phyloP scores from a whole-genome alignment of 2,797 vertebrate species.

The Acropternis orthonyx region DNA sequence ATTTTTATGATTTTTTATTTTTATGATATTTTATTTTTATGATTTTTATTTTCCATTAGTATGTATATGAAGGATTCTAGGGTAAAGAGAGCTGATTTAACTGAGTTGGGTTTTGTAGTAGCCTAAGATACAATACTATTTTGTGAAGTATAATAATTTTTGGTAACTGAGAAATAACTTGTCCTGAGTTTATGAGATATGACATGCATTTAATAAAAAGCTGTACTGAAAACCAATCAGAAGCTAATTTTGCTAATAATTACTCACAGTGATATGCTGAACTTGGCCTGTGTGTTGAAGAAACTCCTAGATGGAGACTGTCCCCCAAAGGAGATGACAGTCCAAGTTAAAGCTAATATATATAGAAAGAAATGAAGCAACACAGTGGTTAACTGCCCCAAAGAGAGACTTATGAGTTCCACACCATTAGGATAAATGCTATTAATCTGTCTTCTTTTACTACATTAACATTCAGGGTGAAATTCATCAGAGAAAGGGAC shows the following conservation, averaged over 20 bases:
- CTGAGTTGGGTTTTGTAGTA: not conserved
- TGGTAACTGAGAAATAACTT: not conserved
- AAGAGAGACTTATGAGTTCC: not conserved
- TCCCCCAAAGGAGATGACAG: not conserved
- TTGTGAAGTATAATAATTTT: not conserved
- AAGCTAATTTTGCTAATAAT: not conserved
- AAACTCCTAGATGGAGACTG: not conserved
- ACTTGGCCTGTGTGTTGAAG: not conserved
- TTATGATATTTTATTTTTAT: not conserved
- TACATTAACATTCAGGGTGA: not conserved
- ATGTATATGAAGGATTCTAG: not conserved
- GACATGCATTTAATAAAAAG: not conserved
- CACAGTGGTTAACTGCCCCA: not conserved
- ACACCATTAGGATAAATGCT: not conserved
- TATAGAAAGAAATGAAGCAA: not conserved
- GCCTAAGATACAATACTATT: not conserved
- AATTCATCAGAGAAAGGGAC: not conserved
- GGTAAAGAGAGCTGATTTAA: not conserved
- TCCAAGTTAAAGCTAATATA: not conserved
- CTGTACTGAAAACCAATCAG: not conserved
- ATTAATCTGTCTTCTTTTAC: not conserved
- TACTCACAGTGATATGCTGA: not conserved
- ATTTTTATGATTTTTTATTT: too few species aligned
- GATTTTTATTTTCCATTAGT: not conserved
- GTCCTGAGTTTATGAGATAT: not conserved